Conservation (phyloP, 2,797 vertebrate genomes). For the Aldrovandia affinis region DNA sequence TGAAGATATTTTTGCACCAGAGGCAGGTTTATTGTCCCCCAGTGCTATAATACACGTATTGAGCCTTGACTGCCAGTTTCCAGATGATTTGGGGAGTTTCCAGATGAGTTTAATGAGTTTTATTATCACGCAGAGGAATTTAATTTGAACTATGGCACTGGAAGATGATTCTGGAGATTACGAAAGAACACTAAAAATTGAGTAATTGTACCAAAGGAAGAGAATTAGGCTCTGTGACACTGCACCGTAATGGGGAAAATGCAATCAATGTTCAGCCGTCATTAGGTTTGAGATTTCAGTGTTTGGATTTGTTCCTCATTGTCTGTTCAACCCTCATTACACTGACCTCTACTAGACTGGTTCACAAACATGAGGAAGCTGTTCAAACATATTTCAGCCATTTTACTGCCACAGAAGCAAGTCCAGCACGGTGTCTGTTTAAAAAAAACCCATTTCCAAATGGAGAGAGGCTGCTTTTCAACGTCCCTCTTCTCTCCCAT, state of each 20-base stretch:
- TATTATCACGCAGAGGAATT: slow-evolving; percentile 23
- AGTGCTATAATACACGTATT: not conserved
- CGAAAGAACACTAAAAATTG: slow-evolving; percentile 15
- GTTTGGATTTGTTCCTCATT: slow-evolving; percentile 24
- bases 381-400: slow-evolving; percentile 11
- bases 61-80: slow-evolving; percentile 20
- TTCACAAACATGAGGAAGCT: slow-evolving; percentile 14
- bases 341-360: slow-evolving; percentile 16
- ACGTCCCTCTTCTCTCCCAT: not conserved
- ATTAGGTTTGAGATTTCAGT: slow-evolving; percentile 29
- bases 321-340: slow-evolving; percentile 27
- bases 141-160: slow-evolving; percentile 26
- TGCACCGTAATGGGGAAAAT: slow-evolving; percentile 16
- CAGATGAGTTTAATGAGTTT: slow-evolving; percentile 20
- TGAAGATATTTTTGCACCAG: not conserved
- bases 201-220: slow-evolving; percentile 20
- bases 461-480: not conserved
- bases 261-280: slow-evolving; percentile 22
- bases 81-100: slow-evolving; percentile 19
- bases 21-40: slow-evolving; percentile 9
- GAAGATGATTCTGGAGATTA: slow-evolving; percentile 22
- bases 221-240: slow-evolving; percentile 12
- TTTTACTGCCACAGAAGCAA: not conserved
- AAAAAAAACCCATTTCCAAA: slow-evolving; percentile 9
- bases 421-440: not conserved